Base-by-base conservation (phyloP, 2,888 invertebrate species). In the Spatulosminthurus flaviceps region DNA sequence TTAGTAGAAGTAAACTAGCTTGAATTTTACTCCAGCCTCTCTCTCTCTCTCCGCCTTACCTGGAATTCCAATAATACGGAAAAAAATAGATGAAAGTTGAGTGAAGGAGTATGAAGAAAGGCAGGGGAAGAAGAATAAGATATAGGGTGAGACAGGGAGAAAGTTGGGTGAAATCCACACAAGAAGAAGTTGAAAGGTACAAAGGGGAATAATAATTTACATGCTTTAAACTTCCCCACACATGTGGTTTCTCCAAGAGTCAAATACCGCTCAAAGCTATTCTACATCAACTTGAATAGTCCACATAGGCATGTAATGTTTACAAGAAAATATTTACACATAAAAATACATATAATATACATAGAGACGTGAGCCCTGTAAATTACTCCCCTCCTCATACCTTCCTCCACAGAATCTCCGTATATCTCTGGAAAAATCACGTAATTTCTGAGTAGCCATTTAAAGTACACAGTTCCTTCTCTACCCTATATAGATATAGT, bases 141-240 rank as follows among this genome's bases (percentile, higher is more conserved):
- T 2, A 51, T 2, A 51, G 5, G 19, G 9, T 7, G 60, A 64
- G 22, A 64, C 64, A 64, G 21, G 24, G 64, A 13, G 67, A 24
- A 67, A 67, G 7, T 67, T 64, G 24, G 21, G 19, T 67, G 28
- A 67, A 67, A 67, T 19, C 28, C 28, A 21, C 34, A 34, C 64
- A 64, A 64, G 64, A 64, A 64, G 64, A 26, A 69, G 13, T 26
- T 69, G 28, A 69, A 29, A 69, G 28, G 69, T 69, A 69, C 69
- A 69, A 69, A 69, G 29, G 69, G 69, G 69, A 69, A 69, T 28
- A 26, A 69, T 69, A 69, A 28, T 69, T 69, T 69, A 69, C 28
- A 24, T 24, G 69, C 19, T 69, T 29, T 69, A 9, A 28, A 69
- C 26, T 60, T 60, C 5, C 7, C n/a, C 9, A 9, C 34, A 34